Conservation (phyloP, 2,113 vertebrate genomes). For the Oncorhynchus kisutch region DNA sequence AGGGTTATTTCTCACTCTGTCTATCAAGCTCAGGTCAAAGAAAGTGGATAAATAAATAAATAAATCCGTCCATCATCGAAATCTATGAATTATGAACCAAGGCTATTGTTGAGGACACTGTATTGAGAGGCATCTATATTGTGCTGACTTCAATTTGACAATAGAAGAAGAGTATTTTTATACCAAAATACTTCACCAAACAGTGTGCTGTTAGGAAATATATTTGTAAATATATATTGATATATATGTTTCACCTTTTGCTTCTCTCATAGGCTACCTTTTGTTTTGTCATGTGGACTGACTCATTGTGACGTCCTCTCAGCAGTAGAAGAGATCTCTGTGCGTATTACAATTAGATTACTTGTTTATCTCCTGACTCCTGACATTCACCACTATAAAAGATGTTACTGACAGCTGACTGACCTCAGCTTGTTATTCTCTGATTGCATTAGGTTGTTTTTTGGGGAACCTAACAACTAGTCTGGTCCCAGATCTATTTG, state of each 20-base stretch:
- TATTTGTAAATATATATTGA: too few species aligned
- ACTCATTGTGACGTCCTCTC: slow-evolving; percentile 16
- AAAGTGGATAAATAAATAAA: too few species aligned
- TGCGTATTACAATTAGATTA: slow-evolving; percentile 36
- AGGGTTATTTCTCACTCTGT: too few species aligned
- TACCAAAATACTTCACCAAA: too few species aligned
- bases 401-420: slow-evolving; percentile 6
- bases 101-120: too few species aligned
- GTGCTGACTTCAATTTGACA: too few species aligned
- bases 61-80: too few species aligned
- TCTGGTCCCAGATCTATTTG: not conserved
- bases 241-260: not conserved
- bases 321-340: slow-evolving; percentile 18
- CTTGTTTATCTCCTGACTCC: slow-evolving; percentile 20
- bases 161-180: too few species aligned
- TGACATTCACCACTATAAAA: not conserved
- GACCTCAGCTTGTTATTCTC: not conserved
- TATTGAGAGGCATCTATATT: too few species aligned
- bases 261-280: slow-evolving; percentile 7
- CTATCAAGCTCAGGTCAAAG: too few species aligned
- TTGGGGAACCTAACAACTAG: not conserved
- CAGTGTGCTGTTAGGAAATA: too few species aligned
- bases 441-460: not conserved
- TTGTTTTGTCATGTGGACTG: slow-evolving; percentile 15
- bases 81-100: too few species aligned